Base-by-base conservation (phyloP, 2,797 vertebrate species). In the Neosalanx taihuensis region DNA sequence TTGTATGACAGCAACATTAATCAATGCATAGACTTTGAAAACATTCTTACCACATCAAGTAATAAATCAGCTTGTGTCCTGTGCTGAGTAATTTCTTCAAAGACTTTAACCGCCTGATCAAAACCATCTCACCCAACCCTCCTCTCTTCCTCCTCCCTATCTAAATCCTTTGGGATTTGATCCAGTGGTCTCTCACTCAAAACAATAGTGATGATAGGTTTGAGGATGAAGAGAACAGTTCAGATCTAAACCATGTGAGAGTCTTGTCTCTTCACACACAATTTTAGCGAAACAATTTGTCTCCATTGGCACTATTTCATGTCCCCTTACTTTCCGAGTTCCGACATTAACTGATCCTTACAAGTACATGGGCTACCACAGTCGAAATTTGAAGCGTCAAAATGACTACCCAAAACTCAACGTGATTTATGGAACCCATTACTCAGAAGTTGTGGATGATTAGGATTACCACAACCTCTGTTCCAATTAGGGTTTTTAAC, bases 121-220 rank as follows among this genome's bases (percentile, higher is more conserved):
- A 20, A 67, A 69, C 73, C 18, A 6, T 10, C 53, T 12, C 18
- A 18, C 30, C 29, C 62, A 56, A 17, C 67, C 15, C 23, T 5
- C 9, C 12, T 29, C 67, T 49, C 26, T 31, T 29, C 30, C 60
- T 31, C 60, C 10, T 33, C 77, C 74, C 69, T 57, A 35, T 65
- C 9, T 33, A 74, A 67, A 59, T 29, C 72, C 67, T 58, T 15
- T 53, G 53, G 61, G 15, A 73, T 76, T 79, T 70, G 20, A 53
- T 35, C 37, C 31, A 26, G 20, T 26, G 23, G 61, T 49, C 56
- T 23, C 2, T 70, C 26, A 69, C 6, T 57, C 35, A 57, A 41
- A 31, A 59, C 46, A 65, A 31, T 5, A 71, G 53, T 49, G 37
- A 20, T 17, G n/a, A 15, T 18, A 23, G 57, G n/a, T 77, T 74